These are phyloP conservation scores for Stichopus horrens DNA, from an alignment of 53 echinoderm and acorn worm genomes.

Conservation along the genomic window DNA sequence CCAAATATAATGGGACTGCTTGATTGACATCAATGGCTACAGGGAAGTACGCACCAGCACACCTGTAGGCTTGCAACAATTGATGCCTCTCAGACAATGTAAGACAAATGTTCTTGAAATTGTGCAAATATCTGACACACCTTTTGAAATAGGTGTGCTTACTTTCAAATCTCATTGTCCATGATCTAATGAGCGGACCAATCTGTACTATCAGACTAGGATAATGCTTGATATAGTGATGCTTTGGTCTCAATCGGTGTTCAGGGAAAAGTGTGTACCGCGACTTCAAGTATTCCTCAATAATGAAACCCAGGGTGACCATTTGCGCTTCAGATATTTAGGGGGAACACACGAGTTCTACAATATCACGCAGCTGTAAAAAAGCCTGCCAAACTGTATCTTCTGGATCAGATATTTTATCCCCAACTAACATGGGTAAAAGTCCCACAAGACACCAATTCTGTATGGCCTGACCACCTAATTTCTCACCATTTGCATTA, in stretches of 20 bases:
- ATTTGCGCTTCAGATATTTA: slow-evolving; percentile 48
- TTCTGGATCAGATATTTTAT: slow-evolving; percentile 48
- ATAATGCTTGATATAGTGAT: slow-evolving; percentile 55
- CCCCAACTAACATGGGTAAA: slow-evolving; percentile 51
- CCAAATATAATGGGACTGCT: no score
- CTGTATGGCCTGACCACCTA: slow-evolving; percentile 71
- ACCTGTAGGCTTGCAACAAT: slow-evolving; percentile 56
- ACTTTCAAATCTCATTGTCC: slow-evolving; percentile 8
- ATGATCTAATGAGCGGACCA: neutral
- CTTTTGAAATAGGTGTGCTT: slow-evolving; percentile 7
- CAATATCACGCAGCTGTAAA: slow-evolving; percentile 22
- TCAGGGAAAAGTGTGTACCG: slow-evolving; percentile 50
- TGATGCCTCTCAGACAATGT: slow-evolving; percentile 52
- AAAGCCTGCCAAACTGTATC: slow-evolving; percentile 45
- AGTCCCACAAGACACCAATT: slow-evolving; percentile 60
- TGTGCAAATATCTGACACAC: neutral
- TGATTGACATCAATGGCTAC: slow-evolving; percentile 8
- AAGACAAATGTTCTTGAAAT: slow-evolving; percentile 22
- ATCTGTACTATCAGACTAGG: neutral
- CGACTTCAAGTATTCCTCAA: slow-evolving; percentile 49
- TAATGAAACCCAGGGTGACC: slow-evolving; percentile 27
- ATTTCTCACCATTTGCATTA: slow-evolving; percentile 39
- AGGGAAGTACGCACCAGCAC: slow-evolving; percentile 44
- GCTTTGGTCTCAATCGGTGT: slow-evolving; percentile 48
- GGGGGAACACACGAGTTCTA: slow-evolving; percentile 37